Evolutionary conservation across 1,140 invertebrate species (phyloP), one percentile per base, ranked within the genome.

Genomic region (Drosophila tropicalis): DNA sequence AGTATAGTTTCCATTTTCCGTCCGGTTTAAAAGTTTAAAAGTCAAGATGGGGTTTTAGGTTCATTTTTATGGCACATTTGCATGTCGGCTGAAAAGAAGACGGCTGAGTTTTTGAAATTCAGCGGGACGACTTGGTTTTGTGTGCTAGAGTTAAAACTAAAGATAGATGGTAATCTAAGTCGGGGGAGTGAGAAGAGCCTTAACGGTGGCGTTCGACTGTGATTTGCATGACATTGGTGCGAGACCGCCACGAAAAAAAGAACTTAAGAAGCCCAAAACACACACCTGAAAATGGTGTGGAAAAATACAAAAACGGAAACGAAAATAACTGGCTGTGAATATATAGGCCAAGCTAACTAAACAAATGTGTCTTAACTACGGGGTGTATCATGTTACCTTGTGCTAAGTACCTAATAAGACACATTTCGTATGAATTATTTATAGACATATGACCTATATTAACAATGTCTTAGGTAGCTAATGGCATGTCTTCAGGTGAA

Each of bases 11-110:
- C 17, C 62, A 39, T 57, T 71, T 70, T 58, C 72, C 82, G 70
- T 67, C 76, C 66, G 71, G 67, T 68, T 84, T 87, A 79, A 83
- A 87, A 87, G 83, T 87, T 87, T 72, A 87, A 87, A 87, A 89
- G 83, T 87, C 83, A 87, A 87, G 72, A 68, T 10, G 47, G 22
- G 47, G 17, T 13, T 40, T 40, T 32, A 25, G 34, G 60, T 7
- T 19, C 58, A 61, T 58, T 68, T 79, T 79, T 73, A 86, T 79
- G 67, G 77, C 70, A 67, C 40, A 77, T 86, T 81, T 78, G 83
- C 83, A 76, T 76, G 82, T 79, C 79, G 64, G 40, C 72, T 68
- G 57, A 76, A 57, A 51, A 19, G 58, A 44, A 22, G 34, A 65
- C 60, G 25, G n/a, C 29, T 47, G 44, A 19, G 19, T 51, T 51